phyloP scores from a whole-genome alignment of 2,888 invertebrate genomes.

The Amphipoea oculea region DNA sequence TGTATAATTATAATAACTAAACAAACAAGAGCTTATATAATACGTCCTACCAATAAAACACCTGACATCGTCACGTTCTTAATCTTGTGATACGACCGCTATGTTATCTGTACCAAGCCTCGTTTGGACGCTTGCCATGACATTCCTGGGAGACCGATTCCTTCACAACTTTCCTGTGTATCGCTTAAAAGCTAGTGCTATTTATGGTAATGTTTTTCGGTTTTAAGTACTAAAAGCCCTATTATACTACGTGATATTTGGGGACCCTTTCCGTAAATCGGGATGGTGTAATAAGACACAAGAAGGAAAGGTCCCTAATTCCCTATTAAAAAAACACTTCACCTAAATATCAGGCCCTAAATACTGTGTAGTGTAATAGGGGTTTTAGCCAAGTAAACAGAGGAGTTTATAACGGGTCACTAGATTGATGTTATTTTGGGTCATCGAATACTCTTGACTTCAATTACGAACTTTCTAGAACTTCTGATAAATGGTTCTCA shows the following conservation, averaged over 20 bases:
- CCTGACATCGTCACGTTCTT: not conserved
- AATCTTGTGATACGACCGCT: slow-evolving; percentile 9
- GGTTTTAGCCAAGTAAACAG: not conserved
- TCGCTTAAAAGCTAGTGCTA: slow-evolving; percentile 1
- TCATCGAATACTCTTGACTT: not conserved
- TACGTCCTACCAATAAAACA: not conserved
- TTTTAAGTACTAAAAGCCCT: not conserved
- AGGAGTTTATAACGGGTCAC: not conserved
- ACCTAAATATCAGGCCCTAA: not conserved
- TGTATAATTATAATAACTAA: not conserved
- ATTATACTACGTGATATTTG: not conserved
- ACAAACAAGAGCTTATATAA: no score
- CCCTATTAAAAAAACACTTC: not conserved
- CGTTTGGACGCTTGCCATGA: slow-evolving; percentile 76
- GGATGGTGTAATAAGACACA: not conserved
- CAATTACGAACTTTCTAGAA: not conserved
- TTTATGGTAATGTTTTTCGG: slow-evolving; percentile 28
- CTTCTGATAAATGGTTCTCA: not conserved
- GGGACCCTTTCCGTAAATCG: not conserved
- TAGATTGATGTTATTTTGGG: not conserved
- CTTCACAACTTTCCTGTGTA: slow-evolving; percentile 23
- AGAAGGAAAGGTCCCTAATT: not conserved
- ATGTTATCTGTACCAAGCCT: slow-evolving; percentile 55
- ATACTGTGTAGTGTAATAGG: not conserved
- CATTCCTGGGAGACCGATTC: slow-evolving; percentile 58